A percentile compares a stretch with the other conserved stretches of the same genome.
Evolutionary conservation across 2,797 vertebrate genomes (phyloP).

Genomic region (Bovichtus diacanthus): DNA sequence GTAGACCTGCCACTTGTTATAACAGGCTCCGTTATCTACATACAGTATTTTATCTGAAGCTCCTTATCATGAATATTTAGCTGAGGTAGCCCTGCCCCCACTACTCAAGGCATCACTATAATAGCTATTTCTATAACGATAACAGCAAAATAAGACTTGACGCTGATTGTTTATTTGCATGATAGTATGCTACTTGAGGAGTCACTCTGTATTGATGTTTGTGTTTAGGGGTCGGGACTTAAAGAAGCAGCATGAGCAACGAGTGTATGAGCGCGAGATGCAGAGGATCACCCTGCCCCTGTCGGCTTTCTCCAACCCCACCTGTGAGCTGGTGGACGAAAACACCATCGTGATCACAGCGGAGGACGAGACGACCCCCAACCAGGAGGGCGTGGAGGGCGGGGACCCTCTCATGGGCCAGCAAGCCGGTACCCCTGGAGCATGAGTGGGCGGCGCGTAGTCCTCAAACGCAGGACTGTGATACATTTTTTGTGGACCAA

Average conservation of each 20-base stretch:
- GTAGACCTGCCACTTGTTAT: constrained; percentile 5
- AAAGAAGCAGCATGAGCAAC: constrained; percentile 91
- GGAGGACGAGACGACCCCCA: constrained; percentile 82
- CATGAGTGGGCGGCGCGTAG: constrained; percentile 80
- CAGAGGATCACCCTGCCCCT: constrained; percentile 94
- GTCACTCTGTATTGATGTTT: constrained; percentile 19
- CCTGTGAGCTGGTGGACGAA: constrained; percentile 94
- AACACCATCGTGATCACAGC: constrained; percentile 88
- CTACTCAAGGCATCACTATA: background rate
- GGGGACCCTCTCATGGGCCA: constrained; percentile 90
- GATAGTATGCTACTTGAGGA: too few species aligned
- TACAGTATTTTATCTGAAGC: constrained; percentile 36
- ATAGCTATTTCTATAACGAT: background rate
- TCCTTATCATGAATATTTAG: constrained; percentile 25
- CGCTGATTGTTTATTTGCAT: background rate
- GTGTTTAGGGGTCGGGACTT: constrained; percentile 89
- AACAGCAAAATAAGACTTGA: background rate
- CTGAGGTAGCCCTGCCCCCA: background rate
- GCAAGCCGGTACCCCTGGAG: constrained; percentile 92
- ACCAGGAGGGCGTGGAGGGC: constrained; percentile 82
- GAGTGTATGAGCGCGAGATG: constrained; percentile 92
- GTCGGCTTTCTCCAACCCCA: constrained; percentile 93
- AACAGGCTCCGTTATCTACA: constrained; percentile 17
- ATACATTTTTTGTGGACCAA: constrained; percentile 65
- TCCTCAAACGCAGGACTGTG: constrained; percentile 30